These are phyloP conservation scores for Dorcus hopei DNA, from an alignment of 2,888 invertebrate genomes.

Conservation along the genomic window DNA sequence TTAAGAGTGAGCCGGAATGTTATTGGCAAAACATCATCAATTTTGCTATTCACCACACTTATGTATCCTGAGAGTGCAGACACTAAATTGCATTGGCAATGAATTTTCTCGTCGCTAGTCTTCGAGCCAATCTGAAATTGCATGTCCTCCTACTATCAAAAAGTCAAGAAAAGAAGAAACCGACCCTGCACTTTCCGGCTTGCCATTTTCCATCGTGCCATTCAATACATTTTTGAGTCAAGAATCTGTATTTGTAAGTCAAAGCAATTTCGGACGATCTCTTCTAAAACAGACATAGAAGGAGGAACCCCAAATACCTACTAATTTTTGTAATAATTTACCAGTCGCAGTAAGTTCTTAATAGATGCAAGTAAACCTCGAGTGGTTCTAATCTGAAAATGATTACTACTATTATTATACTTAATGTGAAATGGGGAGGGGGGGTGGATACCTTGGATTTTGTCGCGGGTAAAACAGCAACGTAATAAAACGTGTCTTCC, in stretches of 20 bases:
- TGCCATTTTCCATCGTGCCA: constrained; percentile 4
- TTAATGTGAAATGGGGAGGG: too few species aligned
- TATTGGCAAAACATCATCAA: neutral
- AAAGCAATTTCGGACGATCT: neutral
- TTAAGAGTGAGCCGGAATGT: neutral
- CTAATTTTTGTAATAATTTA: neutral
- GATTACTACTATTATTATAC: too few species aligned
- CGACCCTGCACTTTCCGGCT: constrained; percentile 4
- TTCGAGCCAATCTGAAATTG: constrained; percentile 4
- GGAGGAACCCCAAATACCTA: neutral
- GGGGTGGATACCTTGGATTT: neutral
- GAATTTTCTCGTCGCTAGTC: neutral
- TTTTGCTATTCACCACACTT: neutral
- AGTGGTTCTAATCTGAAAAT: neutral
- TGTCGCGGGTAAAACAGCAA: constrained; percentile 1
- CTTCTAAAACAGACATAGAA: neutral
- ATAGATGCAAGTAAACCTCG: neutral
- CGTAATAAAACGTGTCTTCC: constrained; percentile 5
- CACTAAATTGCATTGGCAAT: constrained; percentile 1
- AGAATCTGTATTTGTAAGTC: constrained; percentile 6
- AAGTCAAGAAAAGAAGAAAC: neutral
- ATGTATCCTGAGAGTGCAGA: neutral
- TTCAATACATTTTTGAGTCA: constrained; percentile 6
- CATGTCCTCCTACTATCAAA: neutral
- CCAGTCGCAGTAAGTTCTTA: neutral